Evolutionary conservation across 2,113 vertebrate species (phyloP).

Genomic region (Callaeas wilsoni): DNA sequence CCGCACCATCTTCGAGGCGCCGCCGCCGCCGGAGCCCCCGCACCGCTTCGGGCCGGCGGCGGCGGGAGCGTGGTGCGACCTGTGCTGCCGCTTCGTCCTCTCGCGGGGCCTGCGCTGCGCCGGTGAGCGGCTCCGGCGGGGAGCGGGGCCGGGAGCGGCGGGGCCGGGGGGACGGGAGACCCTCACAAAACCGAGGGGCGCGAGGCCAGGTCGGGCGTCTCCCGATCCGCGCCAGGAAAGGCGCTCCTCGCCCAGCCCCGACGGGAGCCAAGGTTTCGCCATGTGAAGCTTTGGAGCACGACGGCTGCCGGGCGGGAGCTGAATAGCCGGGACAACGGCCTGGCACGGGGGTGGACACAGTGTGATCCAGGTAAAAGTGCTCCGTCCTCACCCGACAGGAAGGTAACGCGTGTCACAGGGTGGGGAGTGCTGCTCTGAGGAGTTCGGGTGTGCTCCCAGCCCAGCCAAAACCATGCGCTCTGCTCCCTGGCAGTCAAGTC

Average conservation of each 20-base stretch:
- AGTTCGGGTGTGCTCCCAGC: background rate
- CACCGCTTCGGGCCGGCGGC: conserved; percentile 28
- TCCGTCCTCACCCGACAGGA: accelerated
- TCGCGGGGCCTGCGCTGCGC: conserved; percentile 23
- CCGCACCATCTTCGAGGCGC: conserved; percentile 7
- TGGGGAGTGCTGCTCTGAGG: background rate
- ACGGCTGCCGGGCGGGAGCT: background rate
- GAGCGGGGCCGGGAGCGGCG: background rate
- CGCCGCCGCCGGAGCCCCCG: background rate
- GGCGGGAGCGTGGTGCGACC: conserved; percentile 39
- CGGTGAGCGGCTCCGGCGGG: conserved; percentile 2
- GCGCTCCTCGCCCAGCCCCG: background rate
- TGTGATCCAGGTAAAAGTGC: accelerated
- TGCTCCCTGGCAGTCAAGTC: background rate
- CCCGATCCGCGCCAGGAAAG: accelerated
- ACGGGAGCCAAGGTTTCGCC: accelerated
- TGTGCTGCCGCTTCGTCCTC: conserved; percentile 48
- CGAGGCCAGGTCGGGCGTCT: background rate
- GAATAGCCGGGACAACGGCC: background rate
- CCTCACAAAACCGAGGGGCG: background rate
- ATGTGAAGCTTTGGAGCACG: background rate
- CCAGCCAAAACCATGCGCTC: accelerated
- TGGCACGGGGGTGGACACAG: background rate
- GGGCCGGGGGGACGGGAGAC: background rate
- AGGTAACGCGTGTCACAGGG: accelerated